A percentile compares a stretch with the other conserved stretches of the same genome.
These are phyloP conservation scores for Limnephilus rhombicus DNA, from an alignment of 2,888 invertebrate genomes.

Conservation along the genomic window DNA sequence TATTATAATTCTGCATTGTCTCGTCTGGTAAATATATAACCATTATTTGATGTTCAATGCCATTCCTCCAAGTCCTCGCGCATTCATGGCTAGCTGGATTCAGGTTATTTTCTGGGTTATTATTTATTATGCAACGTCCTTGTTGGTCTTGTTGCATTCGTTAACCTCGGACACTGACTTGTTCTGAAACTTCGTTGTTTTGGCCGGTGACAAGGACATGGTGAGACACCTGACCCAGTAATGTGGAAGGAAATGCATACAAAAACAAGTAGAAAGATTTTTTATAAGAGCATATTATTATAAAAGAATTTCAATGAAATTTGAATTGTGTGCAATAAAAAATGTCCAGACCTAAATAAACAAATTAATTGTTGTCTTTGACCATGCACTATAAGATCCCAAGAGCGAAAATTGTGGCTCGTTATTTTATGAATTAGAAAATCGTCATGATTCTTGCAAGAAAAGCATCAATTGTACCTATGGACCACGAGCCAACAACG, in stretches of 20 bases:
- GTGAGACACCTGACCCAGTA: neutral
- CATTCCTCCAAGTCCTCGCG: neutral
- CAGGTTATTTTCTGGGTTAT: slow-evolving; percentile 1
- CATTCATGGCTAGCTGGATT: neutral
- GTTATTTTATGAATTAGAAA: too few species aligned
- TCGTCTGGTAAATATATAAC: neutral
- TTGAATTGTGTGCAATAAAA: neutral
- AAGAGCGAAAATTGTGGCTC: neutral
- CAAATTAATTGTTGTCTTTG: neutral
- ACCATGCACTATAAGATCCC: neutral
- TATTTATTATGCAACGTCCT: slow-evolving; percentile 1
- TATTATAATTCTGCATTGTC: neutral
- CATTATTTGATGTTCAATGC: neutral
- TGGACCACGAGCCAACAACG: neutral
- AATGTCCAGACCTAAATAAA: neutral
- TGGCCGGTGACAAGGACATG: neutral
- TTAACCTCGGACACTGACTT: slow-evolving; percentile 1
- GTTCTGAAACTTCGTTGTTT: neutral
- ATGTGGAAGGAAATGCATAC: neutral
- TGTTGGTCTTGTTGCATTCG: neutral
- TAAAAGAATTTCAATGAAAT: neutral
- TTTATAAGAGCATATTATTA: neutral
- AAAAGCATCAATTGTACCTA: neutral
- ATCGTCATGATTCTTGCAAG: too few species aligned
- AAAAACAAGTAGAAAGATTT: neutral